These are phyloP conservation scores for Phyllotreta cruciferae DNA, from an alignment of 2,888 invertebrate species.

Conservation along the genomic window DNA sequence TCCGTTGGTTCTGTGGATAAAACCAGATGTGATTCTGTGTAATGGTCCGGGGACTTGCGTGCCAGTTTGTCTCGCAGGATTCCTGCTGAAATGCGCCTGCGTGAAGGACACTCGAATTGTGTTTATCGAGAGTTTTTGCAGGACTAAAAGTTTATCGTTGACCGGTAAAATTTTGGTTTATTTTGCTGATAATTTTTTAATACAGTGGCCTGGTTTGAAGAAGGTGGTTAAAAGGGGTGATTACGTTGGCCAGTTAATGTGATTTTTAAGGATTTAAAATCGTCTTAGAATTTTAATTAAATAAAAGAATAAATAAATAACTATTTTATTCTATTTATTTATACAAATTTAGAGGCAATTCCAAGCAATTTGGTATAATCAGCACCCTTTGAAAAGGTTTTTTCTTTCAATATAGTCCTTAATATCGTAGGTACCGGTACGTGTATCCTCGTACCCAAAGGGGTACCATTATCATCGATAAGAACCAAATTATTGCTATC, in stretches of 20 bases:
- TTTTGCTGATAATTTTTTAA: slow-evolving; percentile 84
- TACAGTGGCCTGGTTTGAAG: slow-evolving; percentile 89
- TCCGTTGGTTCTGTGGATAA: slow-evolving; percentile 71
- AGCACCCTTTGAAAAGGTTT: slow-evolving; percentile 80
- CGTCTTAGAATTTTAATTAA: too few species aligned
- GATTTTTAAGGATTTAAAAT: too few species aligned
- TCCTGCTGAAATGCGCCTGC: slow-evolving; percentile 73
- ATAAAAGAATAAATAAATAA: slow-evolving; percentile 7
- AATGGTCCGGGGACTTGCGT: slow-evolving; percentile 98
- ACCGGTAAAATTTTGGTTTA: slow-evolving; percentile 86
- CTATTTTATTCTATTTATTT: slow-evolving; percentile 7
- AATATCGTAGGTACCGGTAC: slow-evolving; percentile 93
- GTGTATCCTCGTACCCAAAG: slow-evolving; percentile 92
- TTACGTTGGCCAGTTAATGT: slow-evolving; percentile 80
- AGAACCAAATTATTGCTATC: slow-evolving; percentile 96
- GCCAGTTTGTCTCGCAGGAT: slow-evolving; percentile 83
- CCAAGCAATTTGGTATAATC: slow-evolving; percentile 93
- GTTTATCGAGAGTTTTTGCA: slow-evolving; percentile 94
- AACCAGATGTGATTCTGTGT: slow-evolving; percentile 84
- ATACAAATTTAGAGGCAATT: slow-evolving; percentile 89
- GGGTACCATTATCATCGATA: slow-evolving; percentile 93
- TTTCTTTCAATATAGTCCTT: slow-evolving; percentile 82
- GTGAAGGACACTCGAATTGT: slow-evolving; percentile 76
- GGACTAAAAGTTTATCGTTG: slow-evolving; percentile 88
- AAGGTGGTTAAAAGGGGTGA: slow-evolving; percentile 71